Percentiles rank a stretch among this genome's conserved stretches.
Evolutionary conservation across 1,140 invertebrate species (phyloP).

Genomic region (Drosophila fuyamai): DNA sequence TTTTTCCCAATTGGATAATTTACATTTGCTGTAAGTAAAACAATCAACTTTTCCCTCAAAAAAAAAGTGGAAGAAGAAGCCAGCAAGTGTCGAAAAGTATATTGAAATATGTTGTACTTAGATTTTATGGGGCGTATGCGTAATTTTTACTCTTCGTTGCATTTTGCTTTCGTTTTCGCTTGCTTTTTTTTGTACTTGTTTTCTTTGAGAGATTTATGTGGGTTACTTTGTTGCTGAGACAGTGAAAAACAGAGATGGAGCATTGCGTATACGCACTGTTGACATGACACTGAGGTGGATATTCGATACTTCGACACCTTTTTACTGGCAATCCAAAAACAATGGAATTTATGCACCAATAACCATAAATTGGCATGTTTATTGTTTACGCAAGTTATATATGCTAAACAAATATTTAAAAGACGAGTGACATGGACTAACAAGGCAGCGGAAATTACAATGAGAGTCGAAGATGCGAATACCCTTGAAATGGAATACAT

Average conservation of each 20-base stretch:
- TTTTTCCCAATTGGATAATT: constrained; percentile 84
- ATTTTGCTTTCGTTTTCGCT: constrained; percentile 67
- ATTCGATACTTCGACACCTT: constrained; percentile 61
- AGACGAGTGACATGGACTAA: constrained; percentile 10
- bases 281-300: constrained; percentile 33
- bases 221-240: constrained; percentile 56
- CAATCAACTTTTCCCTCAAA: constrained; percentile 15
- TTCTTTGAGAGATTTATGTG: constrained; percentile 71
- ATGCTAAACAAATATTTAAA: constrained; percentile 59
- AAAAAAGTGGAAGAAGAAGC: constrained; percentile 19
- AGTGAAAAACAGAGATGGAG: constrained; percentile 10
- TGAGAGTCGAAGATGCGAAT: neutral
- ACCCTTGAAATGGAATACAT: neutral
- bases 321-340: constrained; percentile 22
- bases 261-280: constrained; percentile 55
- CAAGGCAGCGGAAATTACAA: neutral
- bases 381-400: constrained; percentile 68
- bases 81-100: constrained; percentile 78
- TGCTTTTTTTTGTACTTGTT: constrained; percentile 26
- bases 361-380: constrained; percentile 71
- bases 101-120: constrained; percentile 83
- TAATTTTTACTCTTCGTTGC: constrained; percentile 82
- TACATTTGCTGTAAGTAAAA: constrained; percentile 85
- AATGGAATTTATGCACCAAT: constrained; percentile 69
- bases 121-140: constrained; percentile 81